Evolutionary conservation across 2,888 invertebrate species (phyloP).

Genomic region (Encarsia formosa): DNA sequence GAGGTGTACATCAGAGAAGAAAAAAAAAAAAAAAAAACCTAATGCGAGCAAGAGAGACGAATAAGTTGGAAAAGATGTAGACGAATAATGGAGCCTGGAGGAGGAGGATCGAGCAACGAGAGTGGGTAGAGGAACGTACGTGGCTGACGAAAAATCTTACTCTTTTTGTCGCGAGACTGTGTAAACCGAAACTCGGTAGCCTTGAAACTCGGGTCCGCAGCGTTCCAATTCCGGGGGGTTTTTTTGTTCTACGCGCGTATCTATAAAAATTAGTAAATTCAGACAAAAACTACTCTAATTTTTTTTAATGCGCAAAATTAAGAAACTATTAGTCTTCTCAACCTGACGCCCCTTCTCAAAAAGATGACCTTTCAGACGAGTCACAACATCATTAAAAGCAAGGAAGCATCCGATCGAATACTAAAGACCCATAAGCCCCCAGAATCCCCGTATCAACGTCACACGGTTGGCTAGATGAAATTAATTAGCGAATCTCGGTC

Average conservation of each 20-base stretch:
- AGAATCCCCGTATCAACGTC: slow-evolving; percentile 1
- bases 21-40: slow-evolving; percentile 8
- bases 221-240: too few relatives aligned
- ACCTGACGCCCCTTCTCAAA: too few relatives aligned
- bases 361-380: too few relatives aligned
- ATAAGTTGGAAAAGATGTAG: slow-evolving; percentile 22
- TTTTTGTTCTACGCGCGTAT: too few relatives aligned
- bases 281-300: too few relatives aligned
- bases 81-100: slow-evolving; percentile 8
- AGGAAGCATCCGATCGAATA: not conserved
- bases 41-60: slow-evolving; percentile 24
- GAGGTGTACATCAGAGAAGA: slow-evolving; percentile 16
- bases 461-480: slow-evolving; percentile 20
- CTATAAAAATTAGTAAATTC: too few relatives aligned
- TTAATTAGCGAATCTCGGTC: slow-evolving; percentile 35
- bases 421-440: not conserved
- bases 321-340: too few relatives aligned
- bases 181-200: too few relatives aligned
- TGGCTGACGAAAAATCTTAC: not conserved
- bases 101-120: not conserved
- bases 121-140: not conserved
- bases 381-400: not conserved
- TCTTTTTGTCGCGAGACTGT: not conserved
- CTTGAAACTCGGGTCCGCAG: too few relatives aligned
- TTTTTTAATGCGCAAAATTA: too few relatives aligned